Conservation (phyloP, 2,888 invertebrate genomes). For the Oscheius sp. region DNA sequence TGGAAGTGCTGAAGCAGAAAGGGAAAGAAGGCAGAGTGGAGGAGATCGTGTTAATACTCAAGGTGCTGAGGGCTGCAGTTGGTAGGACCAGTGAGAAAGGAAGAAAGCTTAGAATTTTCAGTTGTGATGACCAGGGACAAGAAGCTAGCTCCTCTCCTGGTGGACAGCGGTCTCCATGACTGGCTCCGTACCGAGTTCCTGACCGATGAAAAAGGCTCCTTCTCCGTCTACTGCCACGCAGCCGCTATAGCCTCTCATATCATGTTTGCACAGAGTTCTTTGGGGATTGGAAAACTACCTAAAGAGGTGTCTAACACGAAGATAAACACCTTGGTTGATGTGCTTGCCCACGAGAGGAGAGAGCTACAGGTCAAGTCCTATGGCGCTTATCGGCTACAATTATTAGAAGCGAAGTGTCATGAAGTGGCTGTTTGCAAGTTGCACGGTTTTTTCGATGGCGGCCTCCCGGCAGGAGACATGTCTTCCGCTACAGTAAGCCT, state of each 20-base stretch:
- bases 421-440: neutral
- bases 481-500: neutral
- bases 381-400: conserved; percentile 2
- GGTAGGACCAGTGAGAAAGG: neutral
- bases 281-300: neutral
- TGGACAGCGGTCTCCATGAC: neutral
- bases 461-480: neutral
- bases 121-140: neutral
- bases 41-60: neutral
- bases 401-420: conserved; percentile 4
- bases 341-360: neutral
- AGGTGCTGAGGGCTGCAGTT: neutral
- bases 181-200: neutral
- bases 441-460: neutral
- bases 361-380: neutral
- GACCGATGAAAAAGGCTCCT: neutral
- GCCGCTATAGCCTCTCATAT: neutral
- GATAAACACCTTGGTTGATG: conserved; percentile 2
- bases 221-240: conserved; percentile 4
- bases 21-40: neutral
- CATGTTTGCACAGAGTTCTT: neutral
- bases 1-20: neutral
- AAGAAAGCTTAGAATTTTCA: neutral
- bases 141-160: neutral
- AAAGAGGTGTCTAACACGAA: neutral